These are phyloP conservation scores for Galaxias olidus DNA, from an alignment of 2,797 vertebrate genomes.

Conservation along the genomic window DNA sequence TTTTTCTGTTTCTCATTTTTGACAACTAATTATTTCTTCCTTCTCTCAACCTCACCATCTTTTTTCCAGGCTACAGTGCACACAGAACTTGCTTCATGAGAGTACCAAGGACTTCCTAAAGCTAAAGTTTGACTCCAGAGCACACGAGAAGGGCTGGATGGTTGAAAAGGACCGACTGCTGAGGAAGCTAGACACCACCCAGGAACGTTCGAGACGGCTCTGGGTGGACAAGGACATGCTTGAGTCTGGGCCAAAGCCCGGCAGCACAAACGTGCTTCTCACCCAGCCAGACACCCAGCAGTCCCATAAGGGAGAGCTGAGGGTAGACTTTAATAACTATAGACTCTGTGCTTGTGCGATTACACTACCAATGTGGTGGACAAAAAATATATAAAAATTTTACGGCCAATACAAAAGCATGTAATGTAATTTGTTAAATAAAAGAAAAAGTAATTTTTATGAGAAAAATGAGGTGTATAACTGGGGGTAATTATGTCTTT, in stretches of 20 bases:
- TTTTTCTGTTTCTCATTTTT: too few species aligned
- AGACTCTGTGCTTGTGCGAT: neutral
- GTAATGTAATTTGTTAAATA: too few species aligned
- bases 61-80: constrained; percentile 79
- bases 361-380: too few species aligned
- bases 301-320: constrained; percentile 76
- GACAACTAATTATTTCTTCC: neutral
- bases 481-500: neutral
- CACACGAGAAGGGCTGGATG: constrained; percentile 92
- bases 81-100: constrained; percentile 88
- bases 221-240: constrained; percentile 29
- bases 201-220: constrained; percentile 62
- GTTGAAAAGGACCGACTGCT: constrained; percentile 89
- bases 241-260: constrained; percentile 21
- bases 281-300: constrained; percentile 59
- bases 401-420: too few species aligned
- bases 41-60: neutral
- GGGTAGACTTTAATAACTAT: constrained; percentile 66
- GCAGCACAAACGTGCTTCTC: constrained; percentile 27
- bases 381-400: too few species aligned
- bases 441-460: too few species aligned
- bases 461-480: too few species aligned
- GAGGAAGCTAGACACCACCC: constrained; percentile 76
- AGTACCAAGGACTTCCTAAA: constrained; percentile 92
- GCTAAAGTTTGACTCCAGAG: constrained; percentile 84